Conservation (phyloP, 2,888 invertebrate genomes). For the Anorthoa munda region DNA sequence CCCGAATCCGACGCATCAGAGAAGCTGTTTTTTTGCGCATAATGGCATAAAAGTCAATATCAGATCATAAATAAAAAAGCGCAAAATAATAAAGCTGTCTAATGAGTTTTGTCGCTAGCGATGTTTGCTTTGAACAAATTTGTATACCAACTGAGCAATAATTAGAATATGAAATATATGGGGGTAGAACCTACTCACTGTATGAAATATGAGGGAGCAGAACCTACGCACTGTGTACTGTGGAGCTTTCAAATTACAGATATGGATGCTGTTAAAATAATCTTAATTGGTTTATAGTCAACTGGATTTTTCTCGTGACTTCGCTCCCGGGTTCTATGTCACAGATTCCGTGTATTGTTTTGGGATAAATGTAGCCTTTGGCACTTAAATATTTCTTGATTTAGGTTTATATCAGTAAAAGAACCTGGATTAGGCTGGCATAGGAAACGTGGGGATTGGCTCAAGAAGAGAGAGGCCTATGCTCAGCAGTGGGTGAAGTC, state of each 20-base stretch:
- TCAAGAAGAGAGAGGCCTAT: no score
- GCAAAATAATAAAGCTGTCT: conserved; percentile 18
- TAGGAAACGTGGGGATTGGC: no score
- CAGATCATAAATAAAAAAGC: not conserved
- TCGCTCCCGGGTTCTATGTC: not conserved
- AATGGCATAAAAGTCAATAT: no score
- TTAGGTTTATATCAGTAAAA: not conserved
- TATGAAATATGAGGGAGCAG: conserved; percentile 52
- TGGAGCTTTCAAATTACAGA: conserved; percentile 34
- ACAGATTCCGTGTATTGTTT: not conserved
- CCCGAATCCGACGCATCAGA: no score
- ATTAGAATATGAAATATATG: conserved; percentile 56
- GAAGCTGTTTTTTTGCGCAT: no score
- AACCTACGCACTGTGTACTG: conserved; percentile 25
- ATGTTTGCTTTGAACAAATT: conserved; percentile 53
- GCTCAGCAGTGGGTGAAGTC: no score
- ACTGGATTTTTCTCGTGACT: not conserved
- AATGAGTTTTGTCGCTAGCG: conserved; percentile 37
- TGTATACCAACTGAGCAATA: conserved; percentile 56
- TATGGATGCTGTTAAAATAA: conserved; percentile 54
- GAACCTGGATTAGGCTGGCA: no score
- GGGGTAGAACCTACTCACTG: conserved; percentile 26
- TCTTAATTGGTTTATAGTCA: conserved; percentile 43
- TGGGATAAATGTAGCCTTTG: not conserved
- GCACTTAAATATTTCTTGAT: not conserved